These are phyloP conservation scores for Tursiops truncatus DNA, from an alignment of 2,113 vertebrate genomes.

Conservation along the genomic window DNA sequence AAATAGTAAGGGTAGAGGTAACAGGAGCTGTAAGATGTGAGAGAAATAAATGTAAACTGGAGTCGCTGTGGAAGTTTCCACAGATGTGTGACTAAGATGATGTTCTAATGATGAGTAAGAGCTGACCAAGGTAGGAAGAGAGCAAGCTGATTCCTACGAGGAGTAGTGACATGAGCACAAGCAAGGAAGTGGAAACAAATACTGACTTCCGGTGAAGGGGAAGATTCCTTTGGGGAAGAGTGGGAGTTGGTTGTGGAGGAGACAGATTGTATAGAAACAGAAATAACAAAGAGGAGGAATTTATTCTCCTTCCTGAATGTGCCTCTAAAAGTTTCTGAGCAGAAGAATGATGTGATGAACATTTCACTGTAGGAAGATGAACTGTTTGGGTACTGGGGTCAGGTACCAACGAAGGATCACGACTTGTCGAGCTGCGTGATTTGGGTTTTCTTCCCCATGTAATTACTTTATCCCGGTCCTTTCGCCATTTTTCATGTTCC, in stretches of 20 bases:
- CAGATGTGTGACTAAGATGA: neutral
- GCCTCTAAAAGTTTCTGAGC: neutral
- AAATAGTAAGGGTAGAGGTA: neutral
- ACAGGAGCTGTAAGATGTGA: neutral
- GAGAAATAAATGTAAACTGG: neutral
- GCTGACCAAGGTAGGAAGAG: neutral
- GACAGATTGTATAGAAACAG: neutral
- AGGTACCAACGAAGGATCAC: constrained; percentile 44
- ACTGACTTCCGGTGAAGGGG: neutral
- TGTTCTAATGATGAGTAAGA: neutral
- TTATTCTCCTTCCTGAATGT: neutral
- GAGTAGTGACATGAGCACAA: neutral
- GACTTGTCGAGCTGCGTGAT: neutral
- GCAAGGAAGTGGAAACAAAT: neutral
- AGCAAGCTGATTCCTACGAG: neutral
- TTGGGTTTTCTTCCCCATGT: neutral
- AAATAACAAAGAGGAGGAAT: neutral
- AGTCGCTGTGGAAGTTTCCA: neutral
- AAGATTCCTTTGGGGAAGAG: neutral
- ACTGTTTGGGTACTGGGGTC: neutral
- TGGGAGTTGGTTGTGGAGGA: neutral
- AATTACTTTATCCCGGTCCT: neutral
- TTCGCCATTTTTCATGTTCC: neutral
- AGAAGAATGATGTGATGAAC: neutral
- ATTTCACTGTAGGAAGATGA: neutral